These are phyloP conservation scores for Gymnoscopelus microlampas DNA, from an alignment of 2,797 vertebrate genomes.

Conservation along the genomic window DNA sequence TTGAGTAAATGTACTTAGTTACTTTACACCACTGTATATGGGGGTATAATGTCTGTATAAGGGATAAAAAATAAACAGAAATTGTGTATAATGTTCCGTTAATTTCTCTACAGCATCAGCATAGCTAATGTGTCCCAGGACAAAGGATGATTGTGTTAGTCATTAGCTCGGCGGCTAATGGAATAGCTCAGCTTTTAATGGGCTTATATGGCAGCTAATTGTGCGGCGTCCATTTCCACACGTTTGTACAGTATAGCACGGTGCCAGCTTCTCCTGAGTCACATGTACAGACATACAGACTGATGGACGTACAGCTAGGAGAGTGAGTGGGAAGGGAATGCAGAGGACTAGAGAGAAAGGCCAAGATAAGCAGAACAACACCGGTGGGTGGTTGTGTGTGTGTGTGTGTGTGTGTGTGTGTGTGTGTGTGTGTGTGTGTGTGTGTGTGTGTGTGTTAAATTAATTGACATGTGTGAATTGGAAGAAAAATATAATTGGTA, in stretches of 20 bases:
- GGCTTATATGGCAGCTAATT: conserved; percentile 45
- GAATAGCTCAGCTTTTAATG: conserved; percentile 45
- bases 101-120: conserved; percentile 33
- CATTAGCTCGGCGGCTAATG: conserved; percentile 55
- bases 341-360: too few relatives aligned
- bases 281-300: too few relatives aligned
- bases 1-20: too few relatives aligned
- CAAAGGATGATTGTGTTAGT: conserved; percentile 48
- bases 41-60: background rate
- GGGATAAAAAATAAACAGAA: background rate
- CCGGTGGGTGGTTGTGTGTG: conserved; percentile 7
- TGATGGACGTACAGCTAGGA: too few relatives aligned
- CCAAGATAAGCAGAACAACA: too few relatives aligned
- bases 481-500: too few relatives aligned
- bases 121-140: conserved; percentile 36
- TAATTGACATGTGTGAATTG: too few relatives aligned
- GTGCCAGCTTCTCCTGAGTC: too few relatives aligned
- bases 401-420: conserved; percentile 6
- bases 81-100: conserved; percentile 28
- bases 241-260: background rate
- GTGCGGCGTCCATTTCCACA: conserved; percentile 37
- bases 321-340: too few relatives aligned
- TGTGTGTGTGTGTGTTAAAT: background rate
- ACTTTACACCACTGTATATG: too few relatives aligned
- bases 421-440: conserved; percentile 6